phyloP scores from a whole-genome alignment of 2,113 vertebrate genomes.

The Poecile atricapillus region DNA sequence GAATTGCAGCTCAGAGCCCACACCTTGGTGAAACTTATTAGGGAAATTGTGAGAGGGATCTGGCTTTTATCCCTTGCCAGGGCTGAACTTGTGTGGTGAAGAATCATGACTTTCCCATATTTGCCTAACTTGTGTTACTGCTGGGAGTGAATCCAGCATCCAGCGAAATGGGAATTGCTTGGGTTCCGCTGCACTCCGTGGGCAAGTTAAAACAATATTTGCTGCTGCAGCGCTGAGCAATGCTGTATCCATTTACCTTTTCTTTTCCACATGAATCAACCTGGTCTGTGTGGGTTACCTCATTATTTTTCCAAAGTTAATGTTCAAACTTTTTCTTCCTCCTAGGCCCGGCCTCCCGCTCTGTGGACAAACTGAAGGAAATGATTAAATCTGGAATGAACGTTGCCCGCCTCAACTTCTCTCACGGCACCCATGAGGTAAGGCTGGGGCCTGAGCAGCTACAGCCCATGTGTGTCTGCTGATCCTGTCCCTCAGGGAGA shows the following conservation, averaged over 20 bases:
- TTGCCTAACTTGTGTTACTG: neutral
- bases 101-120: neutral
- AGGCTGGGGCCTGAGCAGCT: neutral
- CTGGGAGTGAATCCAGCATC: neutral
- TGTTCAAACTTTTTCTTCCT: neutral
- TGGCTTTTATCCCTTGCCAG: constrained; percentile 19
- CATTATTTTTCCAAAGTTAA: neutral
- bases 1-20: neutral
- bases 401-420: constrained; percentile 96
- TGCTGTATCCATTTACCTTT: neutral
- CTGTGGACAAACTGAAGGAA: constrained; percentile 87
- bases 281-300: neutral
- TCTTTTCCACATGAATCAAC: neutral
- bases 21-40: neutral
- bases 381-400: constrained; percentile 99
- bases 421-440: constrained; percentile 95
- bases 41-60: neutral
- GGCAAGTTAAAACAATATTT: neutral
- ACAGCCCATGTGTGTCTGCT: fast-evolving
- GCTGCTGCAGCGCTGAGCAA: neutral
- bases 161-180: neutral
- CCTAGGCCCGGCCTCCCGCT: constrained; percentile 88
- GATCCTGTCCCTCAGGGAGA: neutral
- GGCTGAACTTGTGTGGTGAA: neutral
- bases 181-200: neutral